A percentile compares a stretch with the other conserved stretches of the same genome.
These are phyloP conservation scores for Metalampra italica DNA, from an alignment of 2,888 invertebrate genomes.

Conservation along the genomic window DNA sequence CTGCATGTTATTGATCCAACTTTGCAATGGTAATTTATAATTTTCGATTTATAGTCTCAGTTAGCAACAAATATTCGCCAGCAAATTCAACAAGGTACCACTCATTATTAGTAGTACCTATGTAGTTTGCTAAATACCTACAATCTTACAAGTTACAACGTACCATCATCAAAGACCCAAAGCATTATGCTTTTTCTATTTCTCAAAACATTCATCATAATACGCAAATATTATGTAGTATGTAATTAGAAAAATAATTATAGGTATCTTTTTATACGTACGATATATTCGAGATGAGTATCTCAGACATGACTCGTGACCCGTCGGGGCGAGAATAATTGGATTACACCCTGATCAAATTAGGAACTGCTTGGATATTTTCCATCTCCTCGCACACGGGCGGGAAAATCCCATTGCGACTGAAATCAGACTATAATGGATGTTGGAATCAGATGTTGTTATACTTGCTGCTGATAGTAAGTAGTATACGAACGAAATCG, in stretches of 20 bases:
- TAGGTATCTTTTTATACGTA: not conserved
- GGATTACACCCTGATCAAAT: slow-evolving; percentile 65
- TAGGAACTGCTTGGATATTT: slow-evolving; percentile 59
- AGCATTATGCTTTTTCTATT: no score
- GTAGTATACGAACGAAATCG: not conserved
- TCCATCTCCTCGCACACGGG: slow-evolving; percentile 42
- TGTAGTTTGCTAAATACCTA: no score
- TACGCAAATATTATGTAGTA: no score
- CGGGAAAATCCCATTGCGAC: slow-evolving; percentile 39
- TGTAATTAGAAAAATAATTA: no score
- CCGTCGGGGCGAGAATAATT: slow-evolving; percentile 47
- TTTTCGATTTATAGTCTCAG: no score
- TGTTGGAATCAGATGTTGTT: slow-evolving; percentile 9
- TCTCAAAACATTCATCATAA: not conserved
- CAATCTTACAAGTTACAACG: no score
- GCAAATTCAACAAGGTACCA: no score
- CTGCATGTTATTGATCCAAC: slow-evolving; percentile 38
- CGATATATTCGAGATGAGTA: slow-evolving; percentile 2
- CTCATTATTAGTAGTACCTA: no score
- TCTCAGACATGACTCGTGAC: slow-evolving; percentile 25
- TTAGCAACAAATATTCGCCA: no score
- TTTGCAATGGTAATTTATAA: slow-evolving; percentile 13
- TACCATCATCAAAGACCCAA: no score
- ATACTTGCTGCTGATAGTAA: not conserved
- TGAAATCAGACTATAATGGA: slow-evolving; percentile 23